phyloP scores from a whole-genome alignment of 2,113 vertebrate genomes.

The Anguilla japonica region DNA sequence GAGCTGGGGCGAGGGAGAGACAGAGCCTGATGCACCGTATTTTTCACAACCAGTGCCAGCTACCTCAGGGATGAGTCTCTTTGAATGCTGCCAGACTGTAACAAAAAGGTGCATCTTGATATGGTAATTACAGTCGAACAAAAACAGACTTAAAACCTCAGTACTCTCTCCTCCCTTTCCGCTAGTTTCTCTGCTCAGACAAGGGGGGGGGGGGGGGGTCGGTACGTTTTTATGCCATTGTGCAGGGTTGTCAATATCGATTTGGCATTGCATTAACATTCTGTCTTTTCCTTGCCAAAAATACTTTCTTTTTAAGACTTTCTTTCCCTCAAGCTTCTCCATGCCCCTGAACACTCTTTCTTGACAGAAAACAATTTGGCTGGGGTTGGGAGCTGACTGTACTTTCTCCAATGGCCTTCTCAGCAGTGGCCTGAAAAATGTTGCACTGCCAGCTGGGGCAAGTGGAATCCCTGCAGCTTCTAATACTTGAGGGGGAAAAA shows the following conservation, averaged over 20 bases:
- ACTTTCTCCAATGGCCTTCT: neutral
- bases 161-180: neutral
- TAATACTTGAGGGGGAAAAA: neutral
- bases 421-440: neutral
- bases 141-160: too few relatives aligned
- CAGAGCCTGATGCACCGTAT: neutral
- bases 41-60: neutral
- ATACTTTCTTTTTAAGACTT: too few relatives aligned
- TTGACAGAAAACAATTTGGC: constrained; percentile 2
- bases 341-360: neutral
- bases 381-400: neutral
- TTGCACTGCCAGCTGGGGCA: neutral
- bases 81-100: neutral
- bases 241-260: neutral
- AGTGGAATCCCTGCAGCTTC: neutral
- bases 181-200: neutral
- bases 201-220: neutral
- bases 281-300: neutral
- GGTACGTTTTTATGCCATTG: neutral
- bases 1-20: neutral
- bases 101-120: constrained; percentile 2
- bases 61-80: neutral
- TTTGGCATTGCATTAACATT: constrained; percentile 14
- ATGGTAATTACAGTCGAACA: neutral
- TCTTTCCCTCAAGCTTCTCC: neutral